phyloP scores from a whole-genome alignment of 2,888 invertebrate genomes.

The Pachydiplax longipennis region DNA sequence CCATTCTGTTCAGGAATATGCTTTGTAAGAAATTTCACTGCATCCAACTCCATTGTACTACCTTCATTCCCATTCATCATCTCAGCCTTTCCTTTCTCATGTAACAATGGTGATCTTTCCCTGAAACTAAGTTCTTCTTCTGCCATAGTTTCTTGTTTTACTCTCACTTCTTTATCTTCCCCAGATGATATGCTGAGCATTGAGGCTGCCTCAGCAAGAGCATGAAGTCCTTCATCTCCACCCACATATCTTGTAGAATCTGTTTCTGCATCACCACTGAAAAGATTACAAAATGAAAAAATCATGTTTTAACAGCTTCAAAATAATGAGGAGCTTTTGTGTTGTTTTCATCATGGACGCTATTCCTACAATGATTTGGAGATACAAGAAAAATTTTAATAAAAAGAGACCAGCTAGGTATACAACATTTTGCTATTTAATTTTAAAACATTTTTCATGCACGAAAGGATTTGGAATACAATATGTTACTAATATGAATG shows the following conservation, averaged over 20 bases:
- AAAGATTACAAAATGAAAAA: no score
- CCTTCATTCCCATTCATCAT: background rate
- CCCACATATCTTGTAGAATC: background rate
- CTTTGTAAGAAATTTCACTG: conserved; percentile 4
- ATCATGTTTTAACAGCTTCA: no score
- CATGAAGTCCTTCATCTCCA: conserved; percentile 20
- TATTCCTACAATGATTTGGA: no score
- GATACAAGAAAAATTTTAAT: no score
- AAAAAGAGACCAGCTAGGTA: no score
- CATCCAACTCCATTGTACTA: background rate
- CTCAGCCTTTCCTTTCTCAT: background rate
- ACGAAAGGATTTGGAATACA: no score
- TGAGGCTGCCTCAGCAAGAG: background rate
- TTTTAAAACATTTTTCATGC: no score
- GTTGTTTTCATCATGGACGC: no score
- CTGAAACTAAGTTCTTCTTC: background rate
- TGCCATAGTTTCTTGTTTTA: background rate
- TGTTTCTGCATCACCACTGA: no score
- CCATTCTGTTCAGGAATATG: background rate
- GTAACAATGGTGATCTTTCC: background rate
- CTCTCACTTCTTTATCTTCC: background rate
- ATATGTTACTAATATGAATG: no score
- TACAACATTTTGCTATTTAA: no score
- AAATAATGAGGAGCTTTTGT: no score
- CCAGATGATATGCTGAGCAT: conserved; percentile 32